Evolutionary conservation across 2,888 invertebrate genomes (phyloP).

Genomic region (Spialia ferax): DNA sequence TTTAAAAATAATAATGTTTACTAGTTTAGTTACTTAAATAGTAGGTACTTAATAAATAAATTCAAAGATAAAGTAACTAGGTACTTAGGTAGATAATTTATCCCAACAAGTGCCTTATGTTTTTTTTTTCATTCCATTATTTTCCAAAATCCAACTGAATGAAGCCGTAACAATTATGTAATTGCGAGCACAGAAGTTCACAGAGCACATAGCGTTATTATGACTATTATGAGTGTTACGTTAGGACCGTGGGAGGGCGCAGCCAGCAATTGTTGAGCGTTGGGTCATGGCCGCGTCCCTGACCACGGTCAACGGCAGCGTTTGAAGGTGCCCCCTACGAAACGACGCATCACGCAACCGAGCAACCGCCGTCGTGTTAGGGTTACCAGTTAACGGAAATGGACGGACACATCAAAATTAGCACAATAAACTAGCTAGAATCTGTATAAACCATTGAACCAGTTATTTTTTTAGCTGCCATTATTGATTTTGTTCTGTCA

Average conservation of each 20-base stretch:
- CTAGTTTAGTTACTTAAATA: no score
- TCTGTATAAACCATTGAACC: no score
- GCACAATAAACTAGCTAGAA: not conserved
- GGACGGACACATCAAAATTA: not conserved
- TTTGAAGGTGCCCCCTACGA: constrained; percentile 76
- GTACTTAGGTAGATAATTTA: no score
- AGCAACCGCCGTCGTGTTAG: constrained; percentile 12
- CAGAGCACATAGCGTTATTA: no score
- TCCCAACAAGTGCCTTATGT: no score
- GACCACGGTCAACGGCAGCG: constrained; percentile 84
- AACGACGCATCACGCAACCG: constrained; percentile 16
- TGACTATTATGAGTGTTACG: not conserved
- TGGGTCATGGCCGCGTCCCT: constrained; percentile 78
- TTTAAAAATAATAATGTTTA: no score
- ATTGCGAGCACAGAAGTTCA: not conserved
- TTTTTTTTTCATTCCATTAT: not conserved
- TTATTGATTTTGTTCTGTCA: no score
- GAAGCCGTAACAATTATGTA: not conserved
- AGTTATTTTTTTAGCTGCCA: no score
- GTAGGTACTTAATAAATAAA: no score
- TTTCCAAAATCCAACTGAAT: not conserved
- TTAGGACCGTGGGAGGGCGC: constrained; percentile 15
- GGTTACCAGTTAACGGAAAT: constrained; percentile 14
- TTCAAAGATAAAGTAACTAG: no score
- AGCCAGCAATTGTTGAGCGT: constrained; percentile 50